phyloP scores from a whole-genome alignment of 2,888 invertebrate genomes.

The Prosapia bicincta region DNA sequence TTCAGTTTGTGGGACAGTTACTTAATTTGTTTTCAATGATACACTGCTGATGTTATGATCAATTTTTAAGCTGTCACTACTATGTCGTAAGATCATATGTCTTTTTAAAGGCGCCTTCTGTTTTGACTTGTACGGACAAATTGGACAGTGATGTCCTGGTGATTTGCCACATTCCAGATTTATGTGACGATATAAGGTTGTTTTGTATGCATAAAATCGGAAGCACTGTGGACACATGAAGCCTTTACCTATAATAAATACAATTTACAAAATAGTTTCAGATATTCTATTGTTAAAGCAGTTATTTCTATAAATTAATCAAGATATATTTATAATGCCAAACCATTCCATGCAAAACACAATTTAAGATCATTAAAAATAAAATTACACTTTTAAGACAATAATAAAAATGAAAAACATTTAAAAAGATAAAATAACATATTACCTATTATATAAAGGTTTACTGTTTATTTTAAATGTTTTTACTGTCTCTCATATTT shows the following conservation, averaged over 20 bases:
- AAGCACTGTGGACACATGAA: conserved; percentile 13
- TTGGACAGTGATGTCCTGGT: conserved; percentile 46
- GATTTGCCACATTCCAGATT: conserved; percentile 46
- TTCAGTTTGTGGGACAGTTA: neutral
- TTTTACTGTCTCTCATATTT: no score
- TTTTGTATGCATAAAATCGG: conserved; percentile 8
- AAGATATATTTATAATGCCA: neutral
- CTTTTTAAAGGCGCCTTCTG: conserved; percentile 24
- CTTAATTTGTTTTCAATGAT: neutral
- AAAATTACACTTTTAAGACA: no score
- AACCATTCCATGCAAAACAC: neutral
- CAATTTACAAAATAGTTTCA: neutral
- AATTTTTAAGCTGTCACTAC: neutral
- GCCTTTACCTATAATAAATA: neutral
- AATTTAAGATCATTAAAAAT: no score
- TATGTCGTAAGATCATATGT: conserved; percentile 26
- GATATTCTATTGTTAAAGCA: no score
- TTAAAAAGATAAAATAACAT: no score
- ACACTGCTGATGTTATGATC: no score
- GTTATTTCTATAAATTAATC: no score
- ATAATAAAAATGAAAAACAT: no score
- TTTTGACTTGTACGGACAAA: conserved; percentile 20
- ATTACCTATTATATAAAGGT: no score
- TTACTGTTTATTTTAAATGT: no score
- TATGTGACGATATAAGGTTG: conserved; percentile 35